These are phyloP conservation scores for Sebastiscus albofasciatus DNA, from an alignment of 2,797 vertebrate species.

Conservation along the genomic window DNA sequence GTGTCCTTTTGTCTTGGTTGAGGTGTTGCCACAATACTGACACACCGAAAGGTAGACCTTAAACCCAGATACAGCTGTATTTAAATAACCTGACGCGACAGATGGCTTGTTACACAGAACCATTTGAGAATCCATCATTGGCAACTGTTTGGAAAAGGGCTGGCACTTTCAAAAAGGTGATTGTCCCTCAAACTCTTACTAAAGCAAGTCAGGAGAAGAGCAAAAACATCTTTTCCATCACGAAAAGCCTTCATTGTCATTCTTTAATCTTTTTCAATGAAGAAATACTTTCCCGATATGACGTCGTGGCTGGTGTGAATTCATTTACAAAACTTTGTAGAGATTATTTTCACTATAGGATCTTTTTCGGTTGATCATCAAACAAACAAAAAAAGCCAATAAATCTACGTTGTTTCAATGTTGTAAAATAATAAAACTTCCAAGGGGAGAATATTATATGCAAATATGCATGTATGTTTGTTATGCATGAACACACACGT, in stretches of 20 bases:
- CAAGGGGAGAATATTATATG: not conserved
- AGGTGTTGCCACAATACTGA: not conserved
- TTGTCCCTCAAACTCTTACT: too few relatives aligned
- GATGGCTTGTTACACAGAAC: too few relatives aligned
- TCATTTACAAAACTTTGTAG: not conserved
- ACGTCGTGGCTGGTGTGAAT: not conserved
- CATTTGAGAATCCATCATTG: too few relatives aligned
- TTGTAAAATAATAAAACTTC: not conserved
- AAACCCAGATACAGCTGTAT: not conserved
- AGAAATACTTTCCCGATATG: too few relatives aligned
- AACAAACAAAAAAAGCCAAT: not conserved
- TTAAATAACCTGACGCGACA: not conserved
- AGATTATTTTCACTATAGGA: not conserved
- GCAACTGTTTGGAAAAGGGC: too few relatives aligned
- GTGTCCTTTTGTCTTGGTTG: not conserved
- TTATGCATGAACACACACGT: not conserved
- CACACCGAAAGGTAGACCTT: not conserved
- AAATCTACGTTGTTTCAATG: not conserved
- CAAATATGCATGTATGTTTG: not conserved
- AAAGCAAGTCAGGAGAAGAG: too few relatives aligned
- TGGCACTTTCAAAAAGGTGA: too few relatives aligned
- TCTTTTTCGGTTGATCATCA: not conserved
- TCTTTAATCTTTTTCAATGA: too few relatives aligned
- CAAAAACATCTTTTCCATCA: too few relatives aligned
- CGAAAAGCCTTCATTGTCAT: too few relatives aligned